Evolutionary conservation across 2,888 invertebrate genomes (phyloP).

Genomic region (Drosophila mimica): DNA sequence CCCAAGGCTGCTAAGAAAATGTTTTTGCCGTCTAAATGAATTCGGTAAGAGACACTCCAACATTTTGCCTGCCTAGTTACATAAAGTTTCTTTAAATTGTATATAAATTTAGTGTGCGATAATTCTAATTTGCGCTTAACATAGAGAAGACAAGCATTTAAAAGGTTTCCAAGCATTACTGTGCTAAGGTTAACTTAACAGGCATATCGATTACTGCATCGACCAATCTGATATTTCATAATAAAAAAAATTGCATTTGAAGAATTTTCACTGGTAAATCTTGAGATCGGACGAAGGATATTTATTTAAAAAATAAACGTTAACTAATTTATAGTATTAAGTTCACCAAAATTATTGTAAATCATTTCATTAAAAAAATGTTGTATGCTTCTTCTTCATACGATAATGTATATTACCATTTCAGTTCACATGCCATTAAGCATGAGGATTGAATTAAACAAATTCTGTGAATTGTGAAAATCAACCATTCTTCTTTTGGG

Average conservation of each 20-base stretch:
- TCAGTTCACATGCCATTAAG: conserved; percentile 2
- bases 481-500: not conserved
- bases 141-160: not conserved
- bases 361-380: conserved; percentile 1
- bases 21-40: not conserved
- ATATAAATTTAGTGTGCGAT: not conserved
- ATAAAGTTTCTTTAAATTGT: not conserved
- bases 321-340: not conserved
- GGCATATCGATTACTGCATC: conserved; percentile 10
- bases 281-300: conserved; percentile 1
- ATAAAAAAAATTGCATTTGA: conserved; percentile 1
- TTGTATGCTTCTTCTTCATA: conserved; percentile 1
- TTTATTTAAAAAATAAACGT: conserved; percentile 1
- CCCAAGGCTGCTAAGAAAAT: too few species aligned
- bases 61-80: not conserved
- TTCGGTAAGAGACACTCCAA: not conserved
- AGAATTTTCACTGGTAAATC: conserved; percentile 2
- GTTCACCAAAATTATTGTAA: not conserved
- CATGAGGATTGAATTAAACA: conserved; percentile 1
- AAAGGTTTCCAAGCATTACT: not conserved
- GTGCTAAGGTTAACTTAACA: conserved; percentile 9
- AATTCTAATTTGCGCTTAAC: not conserved
- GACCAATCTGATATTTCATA: conserved; percentile 4
- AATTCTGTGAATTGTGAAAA: conserved; percentile 20
- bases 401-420: conserved; percentile 1